Evolutionary conservation across 1,140 invertebrate genomes (phyloP).

Genomic region (Drosophila leontia): DNA sequence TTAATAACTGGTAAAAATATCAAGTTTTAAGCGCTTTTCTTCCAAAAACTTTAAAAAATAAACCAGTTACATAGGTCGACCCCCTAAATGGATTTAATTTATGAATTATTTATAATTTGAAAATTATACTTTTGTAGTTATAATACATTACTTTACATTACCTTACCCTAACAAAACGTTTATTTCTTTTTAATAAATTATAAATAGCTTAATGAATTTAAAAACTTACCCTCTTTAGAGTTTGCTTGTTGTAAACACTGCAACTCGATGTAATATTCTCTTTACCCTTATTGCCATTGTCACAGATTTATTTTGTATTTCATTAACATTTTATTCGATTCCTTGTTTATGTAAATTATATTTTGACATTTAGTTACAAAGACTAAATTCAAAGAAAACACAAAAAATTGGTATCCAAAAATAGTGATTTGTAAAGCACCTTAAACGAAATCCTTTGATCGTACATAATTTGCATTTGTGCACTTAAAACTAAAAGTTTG

Average conservation of each 20-base stretch:
- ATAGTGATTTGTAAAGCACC: constrained; percentile 71
- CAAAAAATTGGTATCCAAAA: constrained; percentile 62
- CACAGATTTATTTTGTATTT: constrained; percentile 7
- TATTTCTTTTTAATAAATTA: background rate
- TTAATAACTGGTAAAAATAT: too few species aligned
- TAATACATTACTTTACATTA: background rate
- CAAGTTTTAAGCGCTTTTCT: too few species aligned
- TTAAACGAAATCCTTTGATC: constrained; percentile 55
- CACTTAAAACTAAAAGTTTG: constrained; percentile 52
- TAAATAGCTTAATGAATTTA: background rate
- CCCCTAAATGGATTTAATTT: background rate
- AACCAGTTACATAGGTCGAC: too few species aligned
- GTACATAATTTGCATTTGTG: constrained; percentile 62
- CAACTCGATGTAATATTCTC: background rate
- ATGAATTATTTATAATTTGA: background rate
- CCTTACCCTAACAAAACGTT: background rate
- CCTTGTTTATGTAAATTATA: constrained; percentile 50
- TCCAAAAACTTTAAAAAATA: too few species aligned
- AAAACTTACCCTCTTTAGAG: background rate
- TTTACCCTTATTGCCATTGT: background rate
- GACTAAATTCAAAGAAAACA: constrained; percentile 42
- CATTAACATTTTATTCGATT: constrained; percentile 65
- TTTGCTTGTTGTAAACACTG: background rate
- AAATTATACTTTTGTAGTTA: too few species aligned
- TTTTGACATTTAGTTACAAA: constrained; percentile 28